phyloP scores from a whole-genome alignment of 2,113 vertebrate genomes.

The Pseudorasbora parva region DNA sequence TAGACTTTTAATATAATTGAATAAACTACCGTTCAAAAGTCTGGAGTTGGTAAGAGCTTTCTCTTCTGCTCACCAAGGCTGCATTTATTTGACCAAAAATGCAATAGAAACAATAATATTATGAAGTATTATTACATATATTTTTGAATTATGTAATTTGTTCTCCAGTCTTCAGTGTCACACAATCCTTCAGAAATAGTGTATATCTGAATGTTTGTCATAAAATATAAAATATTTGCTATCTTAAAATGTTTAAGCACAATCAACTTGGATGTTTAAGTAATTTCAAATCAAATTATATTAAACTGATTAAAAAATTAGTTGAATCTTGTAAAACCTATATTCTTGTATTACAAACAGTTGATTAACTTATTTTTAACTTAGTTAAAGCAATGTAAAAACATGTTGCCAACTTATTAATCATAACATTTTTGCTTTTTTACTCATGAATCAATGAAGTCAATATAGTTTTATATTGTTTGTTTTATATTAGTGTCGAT shows the following conservation, averaged over 20 bases:
- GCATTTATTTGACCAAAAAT: not conserved
- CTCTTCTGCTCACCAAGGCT: not conserved
- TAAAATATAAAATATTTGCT: no score
- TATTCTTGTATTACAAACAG: no score
- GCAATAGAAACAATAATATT: not conserved
- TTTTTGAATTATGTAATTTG: not conserved
- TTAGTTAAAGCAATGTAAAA: no score
- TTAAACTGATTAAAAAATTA: no score
- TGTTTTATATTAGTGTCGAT: not conserved
- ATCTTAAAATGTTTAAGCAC: no score
- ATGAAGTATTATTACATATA: no score
- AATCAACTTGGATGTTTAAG: no score
- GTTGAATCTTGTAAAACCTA: no score
- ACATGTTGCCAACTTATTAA: no score
- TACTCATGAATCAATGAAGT: not conserved
- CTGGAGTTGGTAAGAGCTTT: not conserved
- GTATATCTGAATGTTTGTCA: no score
- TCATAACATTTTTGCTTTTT: not conserved
- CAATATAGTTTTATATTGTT: not conserved
- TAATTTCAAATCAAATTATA: no score
- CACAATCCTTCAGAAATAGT: not conserved
- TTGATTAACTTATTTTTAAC: no score
- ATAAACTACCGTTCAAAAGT: not conserved
- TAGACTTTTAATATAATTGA: not conserved
- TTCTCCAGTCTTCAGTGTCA: not conserved